These are phyloP conservation scores for Chironomus striatipennis DNA, from an alignment of 1,140 invertebrate genomes.

Conservation along the genomic window DNA sequence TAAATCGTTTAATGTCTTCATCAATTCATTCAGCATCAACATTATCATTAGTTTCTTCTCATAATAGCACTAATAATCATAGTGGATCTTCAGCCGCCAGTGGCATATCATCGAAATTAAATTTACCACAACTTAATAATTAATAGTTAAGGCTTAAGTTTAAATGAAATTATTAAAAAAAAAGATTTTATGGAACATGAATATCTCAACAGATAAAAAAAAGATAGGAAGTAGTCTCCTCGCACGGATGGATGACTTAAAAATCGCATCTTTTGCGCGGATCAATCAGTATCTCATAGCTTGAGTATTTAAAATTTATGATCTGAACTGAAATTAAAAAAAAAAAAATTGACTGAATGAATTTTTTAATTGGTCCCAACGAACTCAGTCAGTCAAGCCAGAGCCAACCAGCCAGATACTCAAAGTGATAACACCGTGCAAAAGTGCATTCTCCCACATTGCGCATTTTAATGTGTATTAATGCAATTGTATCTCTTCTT, in stretches of 20 bases:
- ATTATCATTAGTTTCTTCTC: slow-evolving; percentile 16
- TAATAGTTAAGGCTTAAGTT: slow-evolving; percentile 9
- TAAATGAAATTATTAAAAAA: not conserved
- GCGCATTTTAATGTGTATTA: not conserved
- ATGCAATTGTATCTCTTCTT: slow-evolving; percentile 3
- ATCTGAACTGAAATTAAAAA: too few relatives aligned
- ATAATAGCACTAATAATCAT: slow-evolving; percentile 20
- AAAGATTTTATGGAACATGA: not conserved
- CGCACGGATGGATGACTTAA: too few relatives aligned
- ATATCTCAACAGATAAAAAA: too few relatives aligned
- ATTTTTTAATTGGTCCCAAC: too few relatives aligned
- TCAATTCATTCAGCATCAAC: slow-evolving; percentile 11
- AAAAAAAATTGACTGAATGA: too few relatives aligned
- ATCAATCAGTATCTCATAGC: too few relatives aligned
- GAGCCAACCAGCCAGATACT: too few relatives aligned
- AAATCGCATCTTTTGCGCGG: too few relatives aligned
- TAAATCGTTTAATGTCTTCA: slow-evolving; percentile 17
- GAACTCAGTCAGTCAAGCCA: too few relatives aligned
- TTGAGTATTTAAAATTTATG: too few relatives aligned
- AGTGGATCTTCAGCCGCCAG: slow-evolving; percentile 10
- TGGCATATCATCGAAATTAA: slow-evolving; percentile 3
- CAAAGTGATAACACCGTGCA: not conserved
- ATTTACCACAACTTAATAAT: slow-evolving; percentile 13
- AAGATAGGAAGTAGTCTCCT: too few relatives aligned
- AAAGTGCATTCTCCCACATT: not conserved